These are phyloP conservation scores for Heliconius congener DNA, from an alignment of 1,140 invertebrate species.

Conservation along the genomic window DNA sequence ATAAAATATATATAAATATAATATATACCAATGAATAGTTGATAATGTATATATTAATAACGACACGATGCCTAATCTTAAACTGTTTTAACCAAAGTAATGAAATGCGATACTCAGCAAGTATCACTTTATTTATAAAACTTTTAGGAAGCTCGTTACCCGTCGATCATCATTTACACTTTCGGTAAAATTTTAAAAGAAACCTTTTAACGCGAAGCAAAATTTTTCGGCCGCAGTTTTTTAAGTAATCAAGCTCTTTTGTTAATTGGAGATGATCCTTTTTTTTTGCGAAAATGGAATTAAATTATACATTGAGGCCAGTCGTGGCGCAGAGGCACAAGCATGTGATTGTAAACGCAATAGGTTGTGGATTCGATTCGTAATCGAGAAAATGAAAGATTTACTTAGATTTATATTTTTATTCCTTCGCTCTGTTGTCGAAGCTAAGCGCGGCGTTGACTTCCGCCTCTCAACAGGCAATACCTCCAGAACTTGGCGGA, in stretches of 20 bases:
- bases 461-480: too few relatives aligned
- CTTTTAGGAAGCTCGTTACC: slow-evolving; percentile 7
- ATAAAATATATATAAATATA: not conserved
- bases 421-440: too few relatives aligned
- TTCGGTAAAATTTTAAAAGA: slow-evolving; percentile 3
- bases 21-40: not conserved
- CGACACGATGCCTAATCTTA: not conserved
- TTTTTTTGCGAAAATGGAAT: not conserved
- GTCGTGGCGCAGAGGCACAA: too few relatives aligned
- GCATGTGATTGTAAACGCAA: too few relatives aligned
- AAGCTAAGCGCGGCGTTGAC: too few relatives aligned
- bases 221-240: slow-evolving; percentile 8
- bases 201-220: slow-evolving; percentile 3
- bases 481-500: too few relatives aligned
- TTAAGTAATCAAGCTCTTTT: slow-evolving; percentile 8
- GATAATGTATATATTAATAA: not conserved
- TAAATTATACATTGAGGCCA: too few relatives aligned
- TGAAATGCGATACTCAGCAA: not conserved
- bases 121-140: slow-evolving; percentile 1
- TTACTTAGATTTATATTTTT: too few relatives aligned
- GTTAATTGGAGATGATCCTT: slow-evolving; percentile 9
- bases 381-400: too few relatives aligned
- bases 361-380: too few relatives aligned
- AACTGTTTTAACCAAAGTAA: not conserved
- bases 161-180: slow-evolving; percentile 15